Evolutionary conservation across 2,888 invertebrate species (phyloP).

Genomic region (Petrophora chlorosata): DNA sequence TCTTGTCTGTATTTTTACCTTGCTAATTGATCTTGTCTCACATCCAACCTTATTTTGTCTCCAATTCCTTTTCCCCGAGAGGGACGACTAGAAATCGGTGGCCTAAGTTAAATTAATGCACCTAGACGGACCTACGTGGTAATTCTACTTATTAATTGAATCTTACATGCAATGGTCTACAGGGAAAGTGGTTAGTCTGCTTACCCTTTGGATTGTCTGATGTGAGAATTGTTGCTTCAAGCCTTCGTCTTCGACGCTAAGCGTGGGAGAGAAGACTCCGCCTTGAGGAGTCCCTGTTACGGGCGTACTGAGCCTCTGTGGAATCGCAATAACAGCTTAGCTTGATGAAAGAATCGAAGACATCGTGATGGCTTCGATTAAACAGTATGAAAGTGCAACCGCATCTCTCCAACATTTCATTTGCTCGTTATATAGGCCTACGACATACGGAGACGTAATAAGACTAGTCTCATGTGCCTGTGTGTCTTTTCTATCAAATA

Average conservation of each 20-base stretch:
- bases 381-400: neutral
- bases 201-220: slow-evolving; percentile 80
- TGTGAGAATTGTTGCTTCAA: slow-evolving; percentile 79
- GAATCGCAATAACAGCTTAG: slow-evolving; percentile 36
- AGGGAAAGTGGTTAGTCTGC: slow-evolving; percentile 49
- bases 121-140: slow-evolving; percentile 55
- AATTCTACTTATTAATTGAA: slow-evolving; percentile 41
- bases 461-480: neutral
- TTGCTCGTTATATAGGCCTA: too few relatives aligned
- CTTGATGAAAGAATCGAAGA: slow-evolving; percentile 1
- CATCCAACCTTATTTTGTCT: slow-evolving; percentile 81
- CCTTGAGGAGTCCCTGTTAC: slow-evolving; percentile 76
- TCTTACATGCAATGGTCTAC: slow-evolving; percentile 55
- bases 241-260: slow-evolving; percentile 76
- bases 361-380: neutral
- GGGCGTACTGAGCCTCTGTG: slow-evolving; percentile 75
- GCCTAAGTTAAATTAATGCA: slow-evolving; percentile 66
- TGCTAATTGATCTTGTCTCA: slow-evolving; percentile 77
- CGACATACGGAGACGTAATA: neutral
- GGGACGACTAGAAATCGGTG: slow-evolving; percentile 79
- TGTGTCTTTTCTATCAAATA: slow-evolving; percentile 4
- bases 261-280: slow-evolving; percentile 71
- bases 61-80: slow-evolving; percentile 79
- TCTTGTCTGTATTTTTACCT: slow-evolving; percentile 70
- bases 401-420: neutral